Evolutionary conservation across 92 coral and sea anemone species (phyloP).

Genomic region (Pocillopora meandrina): DNA sequence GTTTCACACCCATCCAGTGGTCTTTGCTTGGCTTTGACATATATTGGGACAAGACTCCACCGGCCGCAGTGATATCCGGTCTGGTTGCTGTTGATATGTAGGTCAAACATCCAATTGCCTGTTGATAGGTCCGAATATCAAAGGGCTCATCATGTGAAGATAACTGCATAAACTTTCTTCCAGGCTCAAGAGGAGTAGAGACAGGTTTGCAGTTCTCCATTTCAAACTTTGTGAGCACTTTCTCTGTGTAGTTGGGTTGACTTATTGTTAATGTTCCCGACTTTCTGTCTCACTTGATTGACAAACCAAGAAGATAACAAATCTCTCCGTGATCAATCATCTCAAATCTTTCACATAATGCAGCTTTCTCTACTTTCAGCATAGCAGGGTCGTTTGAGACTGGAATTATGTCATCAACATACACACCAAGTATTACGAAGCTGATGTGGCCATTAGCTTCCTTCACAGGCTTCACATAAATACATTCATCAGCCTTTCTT

Average conservation of each 20-base stretch:
- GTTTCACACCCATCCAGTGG: constrained; percentile 52
- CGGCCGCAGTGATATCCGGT: not conserved
- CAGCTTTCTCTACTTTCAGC: constrained; percentile 70
- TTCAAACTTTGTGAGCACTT: constrained; percentile 33
- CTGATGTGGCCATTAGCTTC: constrained; percentile 56
- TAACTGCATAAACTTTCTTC: constrained; percentile 34
- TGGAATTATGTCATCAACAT: constrained; percentile 57
- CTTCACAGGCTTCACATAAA: constrained; percentile 44
- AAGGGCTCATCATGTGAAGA: constrained; percentile 23
- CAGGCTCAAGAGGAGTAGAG: constrained; percentile 40
- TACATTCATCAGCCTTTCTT: constrained; percentile 54
- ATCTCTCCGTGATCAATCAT: constrained; percentile 56
- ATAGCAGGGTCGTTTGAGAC: constrained; percentile 38
- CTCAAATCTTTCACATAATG: constrained; percentile 58
- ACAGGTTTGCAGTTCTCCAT: constrained; percentile 17
- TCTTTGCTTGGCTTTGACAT: constrained; percentile 45
- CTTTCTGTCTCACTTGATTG: constrained; percentile 52
- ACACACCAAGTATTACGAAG: constrained; percentile 57
- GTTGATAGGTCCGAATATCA: constrained; percentile 48
- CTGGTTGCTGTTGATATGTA: not conserved
- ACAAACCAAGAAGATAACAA: constrained; percentile 57
- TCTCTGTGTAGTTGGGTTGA: constrained; percentile 42
- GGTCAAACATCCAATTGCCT: constrained; percentile 64
- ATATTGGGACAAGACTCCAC: constrained; percentile 25
- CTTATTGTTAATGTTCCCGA: constrained; percentile 53